Evolutionary conservation across 2,888 invertebrate species (phyloP).

Genomic region (Crioceris asparagi): DNA sequence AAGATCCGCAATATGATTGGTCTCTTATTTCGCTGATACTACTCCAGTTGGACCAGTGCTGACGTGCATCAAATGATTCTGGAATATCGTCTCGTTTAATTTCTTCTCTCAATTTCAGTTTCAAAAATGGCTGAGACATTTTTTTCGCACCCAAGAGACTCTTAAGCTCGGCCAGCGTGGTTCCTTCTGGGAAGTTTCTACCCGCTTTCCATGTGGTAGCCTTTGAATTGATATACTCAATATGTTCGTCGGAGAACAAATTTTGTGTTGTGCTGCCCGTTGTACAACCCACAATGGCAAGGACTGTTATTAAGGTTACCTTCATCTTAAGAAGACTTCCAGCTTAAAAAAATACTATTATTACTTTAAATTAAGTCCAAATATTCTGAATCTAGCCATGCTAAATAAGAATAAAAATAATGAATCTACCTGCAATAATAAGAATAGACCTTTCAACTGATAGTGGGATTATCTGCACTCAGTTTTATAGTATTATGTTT

Average conservation of each 20-base stretch:
- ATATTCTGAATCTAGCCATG: no score
- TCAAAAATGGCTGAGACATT: not conserved
- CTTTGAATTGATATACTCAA: conserved; percentile 47
- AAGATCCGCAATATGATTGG: conserved; percentile 81
- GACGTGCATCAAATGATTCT: conserved; percentile 64
- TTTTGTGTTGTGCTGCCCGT: no score
- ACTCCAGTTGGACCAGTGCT: conserved; percentile 69
- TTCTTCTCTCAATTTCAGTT: not conserved
- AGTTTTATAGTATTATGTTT: no score
- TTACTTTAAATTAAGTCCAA: no score
- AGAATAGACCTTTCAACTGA: no score
- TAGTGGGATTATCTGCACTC: no score
- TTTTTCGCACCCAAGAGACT: conserved; percentile 7
- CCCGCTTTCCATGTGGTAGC: conserved; percentile 67
- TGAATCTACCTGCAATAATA: no score
- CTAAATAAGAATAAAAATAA: no score
- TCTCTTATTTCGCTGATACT: conserved; percentile 69
- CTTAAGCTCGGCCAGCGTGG: conserved; percentile 30
- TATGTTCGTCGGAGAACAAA: conserved; percentile 18
- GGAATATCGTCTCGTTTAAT: conserved; percentile 40
- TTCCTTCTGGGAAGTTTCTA: conserved; percentile 42
- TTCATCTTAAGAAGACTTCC: no score
- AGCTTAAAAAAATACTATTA: no score
- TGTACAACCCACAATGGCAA: no score
- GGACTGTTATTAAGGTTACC: no score